Percentiles rank a stretch among this genome's conserved stretches.
Evolutionary conservation across 1,140 invertebrate species (phyloP).

Genomic region (Pseudoatta argentina): DNA sequence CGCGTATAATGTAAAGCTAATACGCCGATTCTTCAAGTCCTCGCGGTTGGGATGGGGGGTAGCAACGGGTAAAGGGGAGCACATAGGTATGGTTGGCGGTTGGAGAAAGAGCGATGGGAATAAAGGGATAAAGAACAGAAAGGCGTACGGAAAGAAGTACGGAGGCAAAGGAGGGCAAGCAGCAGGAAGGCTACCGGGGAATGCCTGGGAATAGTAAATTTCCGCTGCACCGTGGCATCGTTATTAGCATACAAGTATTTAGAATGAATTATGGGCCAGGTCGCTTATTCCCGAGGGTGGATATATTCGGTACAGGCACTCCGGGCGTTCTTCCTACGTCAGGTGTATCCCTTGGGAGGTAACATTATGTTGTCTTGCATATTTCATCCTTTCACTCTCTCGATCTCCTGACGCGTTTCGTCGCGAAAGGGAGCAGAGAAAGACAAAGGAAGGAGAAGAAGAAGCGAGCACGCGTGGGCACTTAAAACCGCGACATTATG

Average conservation of each 20-base stretch:
- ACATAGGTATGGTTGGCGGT: conserved; percentile 25
- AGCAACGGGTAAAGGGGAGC: background rate
- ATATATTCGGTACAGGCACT: conserved; percentile 71
- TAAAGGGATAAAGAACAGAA: conserved; percentile 40
- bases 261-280: conserved; percentile 81
- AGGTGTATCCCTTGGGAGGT: conserved; percentile 79
- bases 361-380: conserved; percentile 75
- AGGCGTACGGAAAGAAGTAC: conserved; percentile 11
- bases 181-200: conserved; percentile 35
- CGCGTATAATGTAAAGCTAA: conserved; percentile 80
- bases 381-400: conserved; percentile 68
- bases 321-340: conserved; percentile 67
- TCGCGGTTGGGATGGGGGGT: background rate
- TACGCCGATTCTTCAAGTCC: conserved; percentile 69
- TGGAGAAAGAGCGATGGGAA: conserved; percentile 2
- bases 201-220: conserved; percentile 81
- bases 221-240: conserved; percentile 75
- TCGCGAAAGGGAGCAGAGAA: conserved; percentile 9
- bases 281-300: conserved; percentile 76
- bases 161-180: background rate
- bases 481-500: conserved; percentile 40
- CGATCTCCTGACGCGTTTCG: conserved; percentile 15
- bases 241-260: conserved; percentile 84
- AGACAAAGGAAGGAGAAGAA: conserved; percentile 24
- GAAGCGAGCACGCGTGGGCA: conserved; percentile 41